A percentile compares a stretch with the other conserved stretches of the same genome.
Conservation (phyloP, 2,797 vertebrate species). For the Pteropus rufus region DNA sequence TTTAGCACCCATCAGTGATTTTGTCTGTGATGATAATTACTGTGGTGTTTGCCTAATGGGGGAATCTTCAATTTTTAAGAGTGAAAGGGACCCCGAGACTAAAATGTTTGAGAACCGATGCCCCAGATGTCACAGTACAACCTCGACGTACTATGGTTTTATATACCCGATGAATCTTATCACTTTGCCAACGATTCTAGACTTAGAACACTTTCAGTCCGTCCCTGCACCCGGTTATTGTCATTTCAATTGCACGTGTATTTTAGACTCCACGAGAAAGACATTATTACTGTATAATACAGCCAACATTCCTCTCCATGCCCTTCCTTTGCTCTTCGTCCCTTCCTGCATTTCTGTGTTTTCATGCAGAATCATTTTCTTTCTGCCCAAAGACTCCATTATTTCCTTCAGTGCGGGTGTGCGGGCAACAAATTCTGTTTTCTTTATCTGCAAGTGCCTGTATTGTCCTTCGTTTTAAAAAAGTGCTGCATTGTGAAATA, state of each 20-base stretch:
- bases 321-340: neutral
- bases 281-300: neutral
- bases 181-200: neutral
- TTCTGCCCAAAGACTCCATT: neutral
- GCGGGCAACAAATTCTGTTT: neutral
- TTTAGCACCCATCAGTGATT: neutral
- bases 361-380: neutral
- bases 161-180: neutral
- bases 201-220: neutral
- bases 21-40: neutral
- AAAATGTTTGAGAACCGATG: neutral
- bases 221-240: neutral
- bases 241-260: neutral
- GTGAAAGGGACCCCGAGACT: neutral
- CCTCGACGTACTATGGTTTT: neutral
- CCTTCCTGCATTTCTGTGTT: neutral
- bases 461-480: neutral
- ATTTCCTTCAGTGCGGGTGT: neutral
- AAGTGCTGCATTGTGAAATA: slow-evolving; percentile 1
- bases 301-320: neutral
- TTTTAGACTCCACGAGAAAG: neutral
- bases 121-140: neutral
- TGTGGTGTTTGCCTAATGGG: neutral
- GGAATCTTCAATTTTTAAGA: neutral
- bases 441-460: neutral